These are phyloP conservation scores for Dinocampus coccinellae DNA, from an alignment of 2,888 invertebrate genomes.

Conservation along the genomic window DNA sequence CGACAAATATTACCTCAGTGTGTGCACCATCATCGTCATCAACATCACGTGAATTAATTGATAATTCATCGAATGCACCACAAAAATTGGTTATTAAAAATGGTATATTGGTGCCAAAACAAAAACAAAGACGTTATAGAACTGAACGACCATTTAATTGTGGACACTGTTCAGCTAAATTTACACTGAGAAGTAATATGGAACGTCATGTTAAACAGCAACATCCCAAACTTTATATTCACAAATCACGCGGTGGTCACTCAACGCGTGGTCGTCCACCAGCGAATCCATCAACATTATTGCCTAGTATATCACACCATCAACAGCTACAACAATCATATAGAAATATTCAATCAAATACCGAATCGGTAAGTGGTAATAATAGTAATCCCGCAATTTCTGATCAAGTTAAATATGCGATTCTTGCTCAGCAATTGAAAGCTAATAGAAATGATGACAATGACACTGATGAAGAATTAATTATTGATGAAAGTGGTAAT, in stretches of 20 bases:
- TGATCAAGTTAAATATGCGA: conserved; percentile 81
- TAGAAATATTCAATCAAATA: conserved; percentile 52
- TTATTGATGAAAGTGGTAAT: conserved; percentile 76
- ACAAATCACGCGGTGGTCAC: conserved; percentile 77
- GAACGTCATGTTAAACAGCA: conserved; percentile 95
- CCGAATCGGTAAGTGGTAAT: conserved; percentile 66
- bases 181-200: conserved; percentile 94
- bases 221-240: conserved; percentile 91
- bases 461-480: conserved; percentile 77
- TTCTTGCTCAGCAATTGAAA: conserved; percentile 83
- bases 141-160: conserved; percentile 93
- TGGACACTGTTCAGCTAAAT: conserved; percentile 90
- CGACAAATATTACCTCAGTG: not conserved
- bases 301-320: conserved; percentile 45
- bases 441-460: conserved; percentile 72
- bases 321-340: conserved; percentile 47
- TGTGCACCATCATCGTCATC: conserved; percentile 20
- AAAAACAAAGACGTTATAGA: conserved; percentile 89
- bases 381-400: conserved; percentile 71
- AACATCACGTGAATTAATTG: conserved; percentile 52
- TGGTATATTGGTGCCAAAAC: conserved; percentile 90
- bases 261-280: conserved; percentile 71
- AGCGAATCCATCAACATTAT: conserved; percentile 58
- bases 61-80: conserved; percentile 72
- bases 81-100: conserved; percentile 93